Conservation (phyloP, 1,140 invertebrate species). For the Rhyacophila brunnea region DNA sequence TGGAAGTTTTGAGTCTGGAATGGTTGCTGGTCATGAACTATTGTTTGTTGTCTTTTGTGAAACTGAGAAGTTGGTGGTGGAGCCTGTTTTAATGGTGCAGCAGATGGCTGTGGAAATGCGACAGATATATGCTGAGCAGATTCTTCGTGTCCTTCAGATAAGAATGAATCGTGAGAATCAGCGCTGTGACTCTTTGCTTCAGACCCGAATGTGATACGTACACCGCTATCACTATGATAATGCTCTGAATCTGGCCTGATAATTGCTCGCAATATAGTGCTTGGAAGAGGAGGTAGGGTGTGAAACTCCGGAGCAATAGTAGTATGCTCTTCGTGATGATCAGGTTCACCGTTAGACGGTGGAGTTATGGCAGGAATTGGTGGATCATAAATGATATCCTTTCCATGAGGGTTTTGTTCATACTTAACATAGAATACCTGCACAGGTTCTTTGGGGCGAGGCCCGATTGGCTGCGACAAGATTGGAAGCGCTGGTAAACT, state of each 20-base stretch:
- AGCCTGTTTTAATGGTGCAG: conserved; percentile 38
- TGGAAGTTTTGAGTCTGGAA: conserved; percentile 9
- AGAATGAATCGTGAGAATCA: conserved; percentile 52
- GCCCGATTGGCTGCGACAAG: conserved; percentile 52
- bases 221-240: conserved; percentile 72
- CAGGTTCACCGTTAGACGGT: conserved; percentile 58
- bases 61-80: conserved; percentile 18
- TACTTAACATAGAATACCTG: conserved; percentile 90
- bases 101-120: conserved; percentile 51
- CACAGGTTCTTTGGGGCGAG: conserved; percentile 75
- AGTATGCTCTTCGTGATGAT: conserved; percentile 48
- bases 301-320: conserved; percentile 49
- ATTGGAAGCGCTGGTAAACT: conserved; percentile 67
- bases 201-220: conserved; percentile 73
- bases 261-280: conserved; percentile 77
- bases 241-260: conserved; percentile 81
- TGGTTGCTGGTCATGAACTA: conserved; percentile 40
- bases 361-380: conserved; percentile 73
- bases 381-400: conserved; percentile 73
- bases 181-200: conserved; percentile 54
- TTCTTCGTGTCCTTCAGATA: conserved; percentile 54
- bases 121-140: conserved; percentile 60
- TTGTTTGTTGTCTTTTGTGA: conserved; percentile 34
- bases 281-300: conserved; percentile 56
- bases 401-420: conserved; percentile 73